Evolutionary conservation across 2,113 vertebrate genomes (phyloP).

Genomic region (Centropus bengalensis): DNA sequence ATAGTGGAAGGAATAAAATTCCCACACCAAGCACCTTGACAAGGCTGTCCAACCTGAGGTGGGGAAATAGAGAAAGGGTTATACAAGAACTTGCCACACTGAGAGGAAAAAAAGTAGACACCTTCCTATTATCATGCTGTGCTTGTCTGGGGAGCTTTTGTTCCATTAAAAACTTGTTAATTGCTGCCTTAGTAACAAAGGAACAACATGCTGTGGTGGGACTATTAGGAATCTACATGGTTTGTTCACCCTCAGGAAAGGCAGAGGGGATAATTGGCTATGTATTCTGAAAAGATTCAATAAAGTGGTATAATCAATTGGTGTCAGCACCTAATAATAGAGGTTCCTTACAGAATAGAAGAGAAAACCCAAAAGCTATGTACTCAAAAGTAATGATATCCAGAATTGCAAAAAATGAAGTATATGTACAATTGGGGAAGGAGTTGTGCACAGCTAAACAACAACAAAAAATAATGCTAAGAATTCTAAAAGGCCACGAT

Average conservation of each 20-base stretch:
- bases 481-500: constrained; percentile 12
- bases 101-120: constrained; percentile 16
- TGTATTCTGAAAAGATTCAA: constrained; percentile 56
- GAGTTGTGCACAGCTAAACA: not conserved
- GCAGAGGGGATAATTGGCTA: constrained; percentile 65
- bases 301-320: constrained; percentile 42
- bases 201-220: constrained; percentile 61
- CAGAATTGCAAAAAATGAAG: not conserved
- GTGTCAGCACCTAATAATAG: constrained; percentile 42
- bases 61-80: not conserved
- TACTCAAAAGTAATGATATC: not conserved
- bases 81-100: not conserved
- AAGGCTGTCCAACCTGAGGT: not conserved
- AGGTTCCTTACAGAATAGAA: constrained; percentile 8
- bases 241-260: constrained; percentile 42
- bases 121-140: constrained; percentile 52
- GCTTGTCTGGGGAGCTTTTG: constrained; percentile 62
- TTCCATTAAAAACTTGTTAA: constrained; percentile 73
- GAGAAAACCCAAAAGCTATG: constrained; percentile 1
- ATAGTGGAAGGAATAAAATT: not conserved
- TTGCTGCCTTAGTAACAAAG: constrained; percentile 75
- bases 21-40: not conserved
- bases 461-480: not conserved
- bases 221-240: constrained; percentile 25
- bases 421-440: not conserved